Conservation (phyloP, 37 sponge, comb jelly and placozoan genomes). For the Cliona cf. orientalis region DNA sequence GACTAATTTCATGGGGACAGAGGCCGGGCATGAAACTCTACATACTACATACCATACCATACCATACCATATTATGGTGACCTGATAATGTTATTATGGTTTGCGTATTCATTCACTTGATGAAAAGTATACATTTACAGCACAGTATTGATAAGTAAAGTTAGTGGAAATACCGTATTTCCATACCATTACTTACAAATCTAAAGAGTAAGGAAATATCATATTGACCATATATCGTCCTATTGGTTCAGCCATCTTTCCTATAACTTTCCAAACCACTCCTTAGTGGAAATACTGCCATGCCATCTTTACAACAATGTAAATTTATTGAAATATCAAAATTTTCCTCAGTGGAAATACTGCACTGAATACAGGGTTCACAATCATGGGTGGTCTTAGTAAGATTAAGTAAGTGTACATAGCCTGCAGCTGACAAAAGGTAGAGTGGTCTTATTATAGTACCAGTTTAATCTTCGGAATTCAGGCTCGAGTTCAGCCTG, state of each 20-base stretch:
- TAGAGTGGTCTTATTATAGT: no score
- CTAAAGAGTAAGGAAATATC: neutral
- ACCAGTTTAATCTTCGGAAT: neutral
- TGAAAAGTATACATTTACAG: neutral
- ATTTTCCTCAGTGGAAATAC: neutral
- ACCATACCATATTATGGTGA: no score
- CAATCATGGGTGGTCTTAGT: no score
- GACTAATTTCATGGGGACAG: no score
- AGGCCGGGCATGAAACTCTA: no score
- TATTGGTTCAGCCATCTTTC: neutral
- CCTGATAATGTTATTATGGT: no score
- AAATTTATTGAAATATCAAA: neutral
- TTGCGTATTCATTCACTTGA: no score
- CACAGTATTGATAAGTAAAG: neutral
- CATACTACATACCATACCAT: no score
- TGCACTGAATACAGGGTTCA: no score
- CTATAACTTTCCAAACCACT: neutral
- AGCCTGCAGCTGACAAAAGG: no score
- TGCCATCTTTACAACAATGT: no score
- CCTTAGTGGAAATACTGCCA: neutral
- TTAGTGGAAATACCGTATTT: neutral
- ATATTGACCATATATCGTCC: neutral
- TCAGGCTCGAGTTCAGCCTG: neutral
- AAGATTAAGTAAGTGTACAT: no score
- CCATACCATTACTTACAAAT: neutral